Conservation (phyloP, 2,113 vertebrate species). For the Pachycephala philippinensis region DNA sequence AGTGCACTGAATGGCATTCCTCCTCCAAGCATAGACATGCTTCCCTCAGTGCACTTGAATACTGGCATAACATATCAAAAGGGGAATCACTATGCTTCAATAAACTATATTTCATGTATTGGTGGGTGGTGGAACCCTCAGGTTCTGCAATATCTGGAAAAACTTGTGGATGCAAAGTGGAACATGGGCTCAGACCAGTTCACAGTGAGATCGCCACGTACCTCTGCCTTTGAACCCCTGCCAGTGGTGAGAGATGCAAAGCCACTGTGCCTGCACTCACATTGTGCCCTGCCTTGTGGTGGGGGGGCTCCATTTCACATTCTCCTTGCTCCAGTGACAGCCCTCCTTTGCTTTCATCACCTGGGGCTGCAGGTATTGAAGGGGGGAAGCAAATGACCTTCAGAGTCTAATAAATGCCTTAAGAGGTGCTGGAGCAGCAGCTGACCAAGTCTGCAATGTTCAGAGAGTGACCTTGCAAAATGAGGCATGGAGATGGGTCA, state of each 20-base stretch:
- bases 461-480: neutral
- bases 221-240: neutral
- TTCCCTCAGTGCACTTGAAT: neutral
- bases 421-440: neutral
- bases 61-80: neutral
- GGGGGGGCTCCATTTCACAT: neutral
- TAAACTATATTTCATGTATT: neutral
- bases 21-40: neutral
- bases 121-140: neutral
- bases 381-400: neutral
- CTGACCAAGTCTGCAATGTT: neutral
- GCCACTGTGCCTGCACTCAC: neutral
- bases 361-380: neutral
- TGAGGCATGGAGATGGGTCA: neutral
- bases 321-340: neutral
- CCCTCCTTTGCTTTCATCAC: neutral
- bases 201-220: accelerated
- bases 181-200: neutral
- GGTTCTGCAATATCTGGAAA: neutral
- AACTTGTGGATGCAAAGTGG: neutral
- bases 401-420: neutral
- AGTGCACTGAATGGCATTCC: neutral
- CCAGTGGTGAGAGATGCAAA: neutral
- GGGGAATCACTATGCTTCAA: neutral
- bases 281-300: neutral